A percentile compares a stretch with the other conserved stretches of the same genome.
phyloP scores from a whole-genome alignment of 2,113 vertebrate genomes.

The Tragelaphus strepsiceros region DNA sequence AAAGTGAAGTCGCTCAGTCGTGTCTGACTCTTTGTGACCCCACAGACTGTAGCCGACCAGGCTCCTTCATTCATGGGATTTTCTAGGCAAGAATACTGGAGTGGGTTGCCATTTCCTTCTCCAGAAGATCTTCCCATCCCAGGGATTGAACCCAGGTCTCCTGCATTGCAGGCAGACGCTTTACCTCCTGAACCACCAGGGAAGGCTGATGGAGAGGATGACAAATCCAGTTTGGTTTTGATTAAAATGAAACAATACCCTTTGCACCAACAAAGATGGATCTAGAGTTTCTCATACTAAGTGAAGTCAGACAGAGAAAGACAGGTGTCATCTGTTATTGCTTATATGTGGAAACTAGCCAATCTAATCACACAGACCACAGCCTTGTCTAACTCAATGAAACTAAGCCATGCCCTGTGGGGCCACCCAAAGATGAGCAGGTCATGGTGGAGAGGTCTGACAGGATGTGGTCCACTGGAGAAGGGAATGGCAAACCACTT shows the following conservation, averaged over 20 bases:
- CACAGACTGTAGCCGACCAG: not conserved
- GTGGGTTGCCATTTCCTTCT: not conserved
- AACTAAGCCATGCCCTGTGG: too few relatives aligned
- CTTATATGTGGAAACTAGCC: not conserved
- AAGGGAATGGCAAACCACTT: too few relatives aligned
- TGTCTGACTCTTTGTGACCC: rapidly evolving
- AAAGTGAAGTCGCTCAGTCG: not conserved
- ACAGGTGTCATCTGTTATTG: not conserved
- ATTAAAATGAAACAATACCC: not conserved
- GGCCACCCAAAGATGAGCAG: rapidly evolving
- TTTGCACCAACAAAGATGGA: not conserved
- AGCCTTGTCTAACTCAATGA: too few relatives aligned
- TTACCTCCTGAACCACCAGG: not conserved
- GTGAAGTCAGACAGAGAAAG: not conserved
- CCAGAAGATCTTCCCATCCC: not conserved
- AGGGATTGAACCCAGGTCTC: not conserved
- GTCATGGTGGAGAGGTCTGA: too few relatives aligned
- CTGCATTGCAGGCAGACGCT: rapidly evolving
- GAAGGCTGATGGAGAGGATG: not conserved
- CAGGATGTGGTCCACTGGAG: too few relatives aligned
- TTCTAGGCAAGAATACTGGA: not conserved
- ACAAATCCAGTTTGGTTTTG: not conserved
- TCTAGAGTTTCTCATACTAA: not conserved
- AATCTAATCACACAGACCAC: too few relatives aligned
- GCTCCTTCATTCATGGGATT: not conserved